Percentiles rank a stretch among this genome's conserved stretches.
These are phyloP conservation scores for Triplophysa rosa DNA, from an alignment of 2,113 vertebrate species.

Conservation along the genomic window DNA sequence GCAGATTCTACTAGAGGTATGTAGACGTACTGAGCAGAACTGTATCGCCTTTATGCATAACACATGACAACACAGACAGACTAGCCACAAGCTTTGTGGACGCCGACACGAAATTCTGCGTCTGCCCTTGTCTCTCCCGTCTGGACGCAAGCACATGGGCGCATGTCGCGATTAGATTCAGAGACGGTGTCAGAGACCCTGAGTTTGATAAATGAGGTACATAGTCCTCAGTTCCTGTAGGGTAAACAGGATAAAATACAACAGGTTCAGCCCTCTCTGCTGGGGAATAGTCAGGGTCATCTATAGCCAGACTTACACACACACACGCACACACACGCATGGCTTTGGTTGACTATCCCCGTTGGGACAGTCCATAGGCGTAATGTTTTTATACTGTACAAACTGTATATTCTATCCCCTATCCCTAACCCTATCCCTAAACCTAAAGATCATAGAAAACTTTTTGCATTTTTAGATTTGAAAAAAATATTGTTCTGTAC, in stretches of 20 bases:
- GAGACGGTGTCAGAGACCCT: conserved; percentile 22
- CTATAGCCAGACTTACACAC: conserved; percentile 9
- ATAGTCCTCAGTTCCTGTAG: conserved; percentile 48
- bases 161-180: conserved; percentile 30
- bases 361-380: too few relatives aligned
- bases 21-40: too few relatives aligned
- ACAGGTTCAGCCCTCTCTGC: conserved; percentile 44
- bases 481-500: too few relatives aligned
- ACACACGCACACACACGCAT: too few relatives aligned
- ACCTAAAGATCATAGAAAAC: too few relatives aligned
- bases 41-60: neutral
- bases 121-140: conserved; percentile 15
- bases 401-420: too few relatives aligned
- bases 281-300: conserved; percentile 36
- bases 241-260: conserved; percentile 53
- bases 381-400: too few relatives aligned
- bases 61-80: neutral
- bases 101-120: conserved; percentile 1
- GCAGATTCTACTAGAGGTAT: too few relatives aligned
- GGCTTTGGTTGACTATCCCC: too few relatives aligned
- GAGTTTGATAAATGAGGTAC: conserved; percentile 53
- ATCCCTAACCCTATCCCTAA: too few relatives aligned
- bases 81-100: conserved; percentile 9
- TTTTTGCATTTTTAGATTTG: too few relatives aligned
- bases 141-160: neutral